These are phyloP conservation scores for Actinostola sp. DNA, from an alignment of 92 coral and sea anemone genomes.

Conservation along the genomic window DNA sequence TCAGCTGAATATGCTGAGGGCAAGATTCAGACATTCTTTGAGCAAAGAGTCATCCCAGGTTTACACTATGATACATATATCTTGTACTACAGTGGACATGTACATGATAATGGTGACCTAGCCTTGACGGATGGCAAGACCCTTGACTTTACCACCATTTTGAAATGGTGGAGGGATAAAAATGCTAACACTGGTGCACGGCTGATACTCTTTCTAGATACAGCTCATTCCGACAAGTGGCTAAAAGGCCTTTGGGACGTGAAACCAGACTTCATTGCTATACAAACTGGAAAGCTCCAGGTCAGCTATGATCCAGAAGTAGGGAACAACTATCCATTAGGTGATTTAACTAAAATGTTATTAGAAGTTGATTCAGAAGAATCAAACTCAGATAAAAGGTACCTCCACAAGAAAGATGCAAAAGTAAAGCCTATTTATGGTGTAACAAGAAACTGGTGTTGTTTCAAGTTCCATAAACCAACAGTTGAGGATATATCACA, in stretches of 20 bases:
- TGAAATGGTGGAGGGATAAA: conserved; percentile 80
- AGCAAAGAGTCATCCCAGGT: conserved; percentile 88
- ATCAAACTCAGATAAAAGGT: conserved; percentile 57
- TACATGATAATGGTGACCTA: conserved; percentile 81
- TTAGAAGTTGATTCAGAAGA: conserved; percentile 73
- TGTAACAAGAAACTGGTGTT: conserved; percentile 91
- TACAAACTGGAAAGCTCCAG: conserved; percentile 82
- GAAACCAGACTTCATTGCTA: conserved; percentile 76
- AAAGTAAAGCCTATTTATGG: conserved; percentile 87
- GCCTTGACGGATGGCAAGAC: conserved; percentile 86
- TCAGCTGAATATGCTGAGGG: conserved; percentile 70
- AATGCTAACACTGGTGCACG: conserved; percentile 82
- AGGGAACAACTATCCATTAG: conserved; percentile 80
- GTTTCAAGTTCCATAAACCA: conserved; percentile 94
- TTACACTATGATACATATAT: conserved; percentile 92
- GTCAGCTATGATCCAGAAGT: conserved; percentile 73
- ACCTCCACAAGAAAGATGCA: conserved; percentile 55
- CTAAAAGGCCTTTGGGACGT: conserved; percentile 77
- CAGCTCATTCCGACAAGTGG: conserved; percentile 93
- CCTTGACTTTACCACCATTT: conserved; percentile 67
- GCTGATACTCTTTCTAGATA: conserved; percentile 80
- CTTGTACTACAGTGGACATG: conserved; percentile 96
- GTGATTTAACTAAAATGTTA: conserved; percentile 91
- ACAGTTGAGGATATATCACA: conserved; percentile 86
- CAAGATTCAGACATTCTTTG: conserved; percentile 84